Evolutionary conservation across 2,888 invertebrate genomes (phyloP).

Genomic region (Lasioglossum marginatum): DNA sequence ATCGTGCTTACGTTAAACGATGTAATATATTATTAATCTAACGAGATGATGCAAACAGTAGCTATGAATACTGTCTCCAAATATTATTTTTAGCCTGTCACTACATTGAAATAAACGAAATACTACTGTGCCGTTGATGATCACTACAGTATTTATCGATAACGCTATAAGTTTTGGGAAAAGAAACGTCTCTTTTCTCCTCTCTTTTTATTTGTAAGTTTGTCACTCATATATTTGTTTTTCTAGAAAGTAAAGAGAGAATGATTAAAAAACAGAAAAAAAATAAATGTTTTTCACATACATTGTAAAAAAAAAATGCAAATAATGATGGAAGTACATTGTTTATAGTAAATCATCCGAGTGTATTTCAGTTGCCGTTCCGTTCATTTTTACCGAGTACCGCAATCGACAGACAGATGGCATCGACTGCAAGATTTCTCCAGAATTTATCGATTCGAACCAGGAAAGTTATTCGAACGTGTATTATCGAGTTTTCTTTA

Average conservation of each 20-base stretch:
- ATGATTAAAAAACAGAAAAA: conserved; percentile 63
- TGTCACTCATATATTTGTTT: conserved; percentile 63
- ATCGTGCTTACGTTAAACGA: conserved; percentile 9
- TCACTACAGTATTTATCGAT: conserved; percentile 65
- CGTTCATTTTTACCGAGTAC: conserved; percentile 46
- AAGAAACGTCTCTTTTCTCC: conserved; percentile 32
- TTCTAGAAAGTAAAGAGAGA: conserved; percentile 68
- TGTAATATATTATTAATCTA: conserved; percentile 56
- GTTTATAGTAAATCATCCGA: conserved; percentile 64
- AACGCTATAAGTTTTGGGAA: conserved; percentile 32
- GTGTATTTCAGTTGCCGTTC: conserved; percentile 59
- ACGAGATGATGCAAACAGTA: conserved; percentile 32
- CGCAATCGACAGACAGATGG: conserved; percentile 46
- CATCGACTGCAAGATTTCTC: conserved; percentile 34
- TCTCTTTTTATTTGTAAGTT: conserved; percentile 66
- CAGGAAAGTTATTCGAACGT: conserved; percentile 16
- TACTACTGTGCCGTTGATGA: conserved; percentile 43
- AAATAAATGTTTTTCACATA: conserved; percentile 78
- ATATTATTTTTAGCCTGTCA: conserved; percentile 48
- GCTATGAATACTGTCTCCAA: conserved; percentile 54
- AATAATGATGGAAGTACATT: conserved; percentile 73
- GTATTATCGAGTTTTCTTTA: background rate
- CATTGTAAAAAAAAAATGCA: conserved; percentile 74
- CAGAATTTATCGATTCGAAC: conserved; percentile 48
- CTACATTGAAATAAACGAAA: conserved; percentile 26